Evolutionary conservation across 64 coral and sea anemone species (phyloP), one percentile per base, ranked within the genome.

Genomic region (Platygyra sinensis): DNA sequence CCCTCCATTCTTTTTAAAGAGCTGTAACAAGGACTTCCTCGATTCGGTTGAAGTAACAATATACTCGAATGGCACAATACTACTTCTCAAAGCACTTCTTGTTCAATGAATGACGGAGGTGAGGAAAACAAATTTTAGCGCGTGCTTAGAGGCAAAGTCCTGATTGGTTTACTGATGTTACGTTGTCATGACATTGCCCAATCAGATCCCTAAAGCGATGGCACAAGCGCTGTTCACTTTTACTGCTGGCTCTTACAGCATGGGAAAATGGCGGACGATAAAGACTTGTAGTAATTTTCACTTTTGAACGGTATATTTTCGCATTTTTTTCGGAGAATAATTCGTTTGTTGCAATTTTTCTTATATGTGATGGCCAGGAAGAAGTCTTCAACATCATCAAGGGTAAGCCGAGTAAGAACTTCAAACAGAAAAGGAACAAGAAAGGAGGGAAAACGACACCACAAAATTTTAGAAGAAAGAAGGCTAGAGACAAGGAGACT

Each of bases 1-100:
- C 72, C 72, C 11, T 88, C 71, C 86, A 88, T 88, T 60, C 50
- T 12, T 27, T 76, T 88, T 88, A 54, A 10, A 19, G 17, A 2
- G 29, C 20, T 59, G 4, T 75, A 60, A 52, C 1, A 31, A 76
- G 30, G 33, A 60, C 17, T 11, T 25, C 6, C 22, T 27, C 7
- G 10, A n/a, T n/a, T 69, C 5, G 22, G 22, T 11, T 69, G 10
- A 19, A 24, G 24, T 24, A 65, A 65, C 5, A 25, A 25, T n/a
- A n/a, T 57, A 17, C 7, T 19, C 22, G 12, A 87, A 36, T 60
- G 16, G 10, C 6, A 54, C 54, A 57, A 73, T 19, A 29, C 5
- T 17, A 33, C 22, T 60, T 9, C 30, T 24, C 9, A 33, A 78
- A 52, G 18, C 16, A 13, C 2, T 30, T 30, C 54, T 10, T 19